Percentiles rank a stretch among this genome's conserved stretches.
Conservation (phyloP, 2,797 vertebrate species). For the Rhinoraja longicauda region DNA sequence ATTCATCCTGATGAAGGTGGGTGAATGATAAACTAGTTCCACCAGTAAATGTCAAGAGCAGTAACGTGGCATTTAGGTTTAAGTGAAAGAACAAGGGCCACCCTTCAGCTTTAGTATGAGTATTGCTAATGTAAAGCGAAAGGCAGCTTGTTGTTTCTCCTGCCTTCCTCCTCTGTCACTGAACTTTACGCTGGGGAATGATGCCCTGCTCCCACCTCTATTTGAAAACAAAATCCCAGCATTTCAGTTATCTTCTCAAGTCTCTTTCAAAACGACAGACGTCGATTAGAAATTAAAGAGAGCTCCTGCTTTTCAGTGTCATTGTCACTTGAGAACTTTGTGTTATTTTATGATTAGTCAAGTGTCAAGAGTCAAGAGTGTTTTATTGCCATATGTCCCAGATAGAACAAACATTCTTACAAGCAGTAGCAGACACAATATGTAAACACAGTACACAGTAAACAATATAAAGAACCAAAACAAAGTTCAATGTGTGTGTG, state of each 20-base stretch:
- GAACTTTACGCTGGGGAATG: neutral
- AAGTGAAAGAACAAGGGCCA: neutral
- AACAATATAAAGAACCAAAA: too few species aligned
- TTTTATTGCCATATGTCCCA: too few species aligned
- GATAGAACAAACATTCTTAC: too few species aligned
- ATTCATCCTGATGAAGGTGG: constrained; percentile 93
- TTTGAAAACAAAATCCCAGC: neutral
- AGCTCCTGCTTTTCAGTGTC: neutral
- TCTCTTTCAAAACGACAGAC: neutral
- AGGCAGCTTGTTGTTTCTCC: neutral
- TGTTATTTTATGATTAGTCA: neutral
- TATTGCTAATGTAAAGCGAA: neutral
- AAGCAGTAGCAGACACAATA: too few species aligned
- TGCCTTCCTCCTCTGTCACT: neutral
- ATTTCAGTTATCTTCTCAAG: neutral
- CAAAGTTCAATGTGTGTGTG: too few species aligned
- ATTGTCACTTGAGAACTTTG: neutral
- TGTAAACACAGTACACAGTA: too few species aligned
- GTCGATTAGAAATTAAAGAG: neutral
- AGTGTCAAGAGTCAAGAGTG: too few species aligned
- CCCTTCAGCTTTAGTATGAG: neutral
- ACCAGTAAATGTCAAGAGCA: neutral
- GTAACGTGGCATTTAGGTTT: neutral
- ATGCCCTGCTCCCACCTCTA: neutral
- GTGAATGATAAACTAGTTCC: neutral